These are phyloP conservation scores for Microctenopoma stevenorrisi DNA, from an alignment of 2,797 vertebrate species.

Conservation along the genomic window DNA sequence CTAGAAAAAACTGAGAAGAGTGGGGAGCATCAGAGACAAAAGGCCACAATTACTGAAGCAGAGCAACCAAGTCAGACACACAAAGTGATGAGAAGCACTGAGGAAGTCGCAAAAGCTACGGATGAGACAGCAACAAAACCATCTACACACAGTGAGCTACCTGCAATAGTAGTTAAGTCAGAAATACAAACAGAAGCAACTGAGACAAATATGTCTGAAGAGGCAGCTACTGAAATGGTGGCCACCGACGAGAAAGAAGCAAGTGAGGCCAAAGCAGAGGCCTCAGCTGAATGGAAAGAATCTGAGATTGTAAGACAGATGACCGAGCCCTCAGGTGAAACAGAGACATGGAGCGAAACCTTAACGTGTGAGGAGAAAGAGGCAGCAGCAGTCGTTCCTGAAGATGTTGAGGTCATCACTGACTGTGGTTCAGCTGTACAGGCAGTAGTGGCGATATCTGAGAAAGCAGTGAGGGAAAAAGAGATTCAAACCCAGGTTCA, in stretches of 20 bases:
- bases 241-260: slow-evolving; percentile 22
- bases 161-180: neutral
- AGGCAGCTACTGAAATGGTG: slow-evolving; percentile 21
- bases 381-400: slow-evolving; percentile 5
- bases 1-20: slow-evolving; percentile 19
- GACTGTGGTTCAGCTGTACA: slow-evolving; percentile 50
- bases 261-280: slow-evolving; percentile 11
- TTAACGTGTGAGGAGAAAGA: neutral
- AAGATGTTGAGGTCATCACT: slow-evolving; percentile 46
- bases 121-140: slow-evolving; percentile 20
- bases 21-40: slow-evolving; percentile 16
- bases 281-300: slow-evolving; percentile 23
- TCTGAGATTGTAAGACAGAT: slow-evolving; percentile 27
- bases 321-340: slow-evolving; percentile 17
- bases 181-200: slow-evolving; percentile 26
- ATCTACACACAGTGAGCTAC: slow-evolving; percentile 6
- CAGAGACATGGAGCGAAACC: slow-evolving; percentile 5
- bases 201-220: slow-evolving; percentile 14
- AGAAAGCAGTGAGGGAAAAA: slow-evolving; percentile 48
- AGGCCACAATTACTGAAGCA: slow-evolving; percentile 11
- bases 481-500: slow-evolving; percentile 60
- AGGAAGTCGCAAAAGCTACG: slow-evolving; percentile 7
- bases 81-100: slow-evolving; percentile 19
- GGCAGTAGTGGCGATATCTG: slow-evolving; percentile 56
- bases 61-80: slow-evolving; percentile 19